A percentile compares a stretch with the other conserved stretches of the same genome.
Conservation (phyloP, 2,113 vertebrate genomes). For the Lagopus leucura region DNA sequence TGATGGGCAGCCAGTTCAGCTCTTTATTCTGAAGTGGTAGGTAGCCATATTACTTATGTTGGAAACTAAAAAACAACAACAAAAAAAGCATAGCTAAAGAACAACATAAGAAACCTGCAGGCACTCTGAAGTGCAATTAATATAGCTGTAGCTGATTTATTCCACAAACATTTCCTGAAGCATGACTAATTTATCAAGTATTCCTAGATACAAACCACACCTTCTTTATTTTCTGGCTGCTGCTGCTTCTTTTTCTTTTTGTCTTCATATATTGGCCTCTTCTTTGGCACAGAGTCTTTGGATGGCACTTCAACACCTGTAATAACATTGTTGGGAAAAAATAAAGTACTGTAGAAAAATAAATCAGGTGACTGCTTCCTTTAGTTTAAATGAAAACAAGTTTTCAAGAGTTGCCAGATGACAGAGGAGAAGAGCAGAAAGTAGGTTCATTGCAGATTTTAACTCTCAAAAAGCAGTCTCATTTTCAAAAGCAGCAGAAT, state of each 20-base stretch:
- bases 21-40: no score
- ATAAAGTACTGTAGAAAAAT: not conserved
- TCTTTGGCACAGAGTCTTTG: conserved; percentile 96
- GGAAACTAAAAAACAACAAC: not conserved
- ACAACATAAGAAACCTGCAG: not conserved
- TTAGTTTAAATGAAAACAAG: not conserved
- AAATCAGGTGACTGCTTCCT: not conserved
- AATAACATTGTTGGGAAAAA: not conserved
- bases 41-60: no score
- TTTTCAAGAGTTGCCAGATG: not conserved
- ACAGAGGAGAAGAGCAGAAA: not conserved
- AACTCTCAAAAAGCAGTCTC: not conserved
- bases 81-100: not conserved
- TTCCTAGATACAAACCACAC: conserved; percentile 64
- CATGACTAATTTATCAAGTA: not conserved
- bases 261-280: conserved; percentile 94
- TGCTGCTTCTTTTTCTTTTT: conserved; percentile 92
- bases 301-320: conserved; percentile 96
- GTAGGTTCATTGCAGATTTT: not conserved
- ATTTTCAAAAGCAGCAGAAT: not conserved
- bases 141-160: not conserved
- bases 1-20: no score
- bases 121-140: not conserved
- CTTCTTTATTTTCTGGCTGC: conserved; percentile 86
- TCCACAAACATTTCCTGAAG: not conserved